phyloP scores from a whole-genome alignment of 2,797 vertebrate species.

The Gymnodraco acuticeps region DNA sequence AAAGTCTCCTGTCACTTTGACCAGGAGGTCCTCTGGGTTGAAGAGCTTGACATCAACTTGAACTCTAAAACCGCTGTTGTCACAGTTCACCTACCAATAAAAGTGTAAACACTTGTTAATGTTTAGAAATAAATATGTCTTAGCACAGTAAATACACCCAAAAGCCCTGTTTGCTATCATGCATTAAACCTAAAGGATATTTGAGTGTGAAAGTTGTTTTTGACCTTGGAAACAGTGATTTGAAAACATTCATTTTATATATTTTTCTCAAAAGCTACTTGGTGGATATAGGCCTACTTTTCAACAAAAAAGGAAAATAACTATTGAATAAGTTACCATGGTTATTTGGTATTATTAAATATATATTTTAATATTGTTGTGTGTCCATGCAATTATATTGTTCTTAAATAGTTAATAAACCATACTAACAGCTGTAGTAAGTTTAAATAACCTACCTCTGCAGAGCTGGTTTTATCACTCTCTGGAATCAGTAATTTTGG shows the following conservation, averaged over 20 bases:
- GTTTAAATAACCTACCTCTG: conserved; percentile 72
- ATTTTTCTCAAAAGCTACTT: no score
- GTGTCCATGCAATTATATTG: neutral
- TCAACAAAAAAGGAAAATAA: no score
- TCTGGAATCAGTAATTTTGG: conserved; percentile 78
- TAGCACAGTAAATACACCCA: neutral
- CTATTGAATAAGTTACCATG: no score
- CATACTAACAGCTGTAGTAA: neutral
- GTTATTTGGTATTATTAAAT: neutral
- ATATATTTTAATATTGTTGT: neutral
- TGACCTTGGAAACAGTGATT: no score
- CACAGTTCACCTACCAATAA: conserved; percentile 79
- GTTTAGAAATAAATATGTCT: neutral
- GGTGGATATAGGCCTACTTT: no score
- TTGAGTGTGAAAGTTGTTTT: neutral
- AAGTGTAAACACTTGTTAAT: conserved; percentile 6
- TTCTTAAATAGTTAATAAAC: no score
- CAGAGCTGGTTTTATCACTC: conserved; percentile 68
- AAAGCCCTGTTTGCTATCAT: neutral
- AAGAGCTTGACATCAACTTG: conserved; percentile 86
- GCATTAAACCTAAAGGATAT: neutral
- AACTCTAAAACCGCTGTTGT: conserved; percentile 80
- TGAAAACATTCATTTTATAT: no score
- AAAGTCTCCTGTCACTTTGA: conserved; percentile 86
- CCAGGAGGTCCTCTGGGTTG: conserved; percentile 82